Evolutionary conservation across 92 coral and sea anemone species (phyloP), one percentile per base, ranked within the genome.

Genomic region (Hydrozoanthus gracilis): DNA sequence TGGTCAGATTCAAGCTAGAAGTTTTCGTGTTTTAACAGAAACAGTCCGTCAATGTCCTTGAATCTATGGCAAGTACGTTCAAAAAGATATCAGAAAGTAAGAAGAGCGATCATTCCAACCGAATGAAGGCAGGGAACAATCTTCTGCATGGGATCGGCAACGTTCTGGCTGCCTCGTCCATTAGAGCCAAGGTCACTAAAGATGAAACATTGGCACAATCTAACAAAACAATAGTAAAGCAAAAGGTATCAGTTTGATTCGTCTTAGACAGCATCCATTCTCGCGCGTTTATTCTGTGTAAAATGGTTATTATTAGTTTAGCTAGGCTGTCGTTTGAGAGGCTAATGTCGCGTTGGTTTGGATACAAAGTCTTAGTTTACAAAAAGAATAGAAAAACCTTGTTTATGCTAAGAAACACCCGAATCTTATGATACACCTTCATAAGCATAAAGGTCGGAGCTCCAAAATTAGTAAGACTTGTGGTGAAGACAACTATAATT

Each of bases 61-160:
- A 91, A 56, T 87, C 87, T 14, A 94, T 94, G 95, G 87, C 98
- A 3, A 62, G 51, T 54, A 87, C 82, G 39, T 91, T 91, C 62
- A 47, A 64, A 8, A 58, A 79, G 7, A 87, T 91, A 8, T 62
- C 91, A 11, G 35, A 61, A 14, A 83, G 76, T 13, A 80, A 76
- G 66, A 83, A 86, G 47, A 84, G 84, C 54, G 93, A 88, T 51
- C 70, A 89, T 0, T 47, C 84, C 3, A 89, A 86, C 72, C 65
- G 82, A 12, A 80, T 68, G 55, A 92, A 88, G 71, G 95, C 98
- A 6, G 95, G 95, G 5, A 90, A 87, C 47, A 94, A 94, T 64
- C 90, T 94, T 11, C 84, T 94, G 16, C 90, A 92, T 70, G 95
- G 98, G 2, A 94, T 94, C 45, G 95, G 98, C 14, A 94, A 94